Evolutionary conservation across 2,888 invertebrate genomes (phyloP).

Genomic region (Polydrusus tereticollis): DNA sequence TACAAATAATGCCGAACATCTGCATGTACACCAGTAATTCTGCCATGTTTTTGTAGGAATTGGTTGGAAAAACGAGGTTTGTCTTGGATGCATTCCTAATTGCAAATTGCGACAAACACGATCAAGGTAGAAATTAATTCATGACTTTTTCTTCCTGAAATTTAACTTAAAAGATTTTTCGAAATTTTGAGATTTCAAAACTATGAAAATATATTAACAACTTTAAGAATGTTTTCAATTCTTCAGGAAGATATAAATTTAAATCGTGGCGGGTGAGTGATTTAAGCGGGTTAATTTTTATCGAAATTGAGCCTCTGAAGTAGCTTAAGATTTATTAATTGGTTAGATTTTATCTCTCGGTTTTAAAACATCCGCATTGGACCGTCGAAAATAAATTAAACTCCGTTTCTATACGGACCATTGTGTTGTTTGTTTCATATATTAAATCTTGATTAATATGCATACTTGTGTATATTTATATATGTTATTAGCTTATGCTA

Average conservation of each 20-base stretch:
- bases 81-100: conserved; percentile 30
- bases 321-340: conserved; percentile 46
- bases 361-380: conserved; percentile 39
- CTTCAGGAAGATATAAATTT: conserved; percentile 44
- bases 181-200: neutral
- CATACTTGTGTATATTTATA: neutral
- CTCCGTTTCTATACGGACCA: conserved; percentile 16
- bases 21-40: conserved; percentile 32
- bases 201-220: neutral
- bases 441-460: neutral
- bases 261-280: conserved; percentile 29
- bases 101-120: neutral
- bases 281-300: conserved; percentile 44
- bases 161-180: too few relatives aligned
- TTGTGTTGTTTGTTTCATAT: conserved; percentile 8
- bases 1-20: conserved; percentile 35
- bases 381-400: conserved; percentile 31
- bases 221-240: conserved; percentile 36
- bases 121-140: too few relatives aligned
- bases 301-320: conserved; percentile 42
- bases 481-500: neutral
- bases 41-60: conserved; percentile 38
- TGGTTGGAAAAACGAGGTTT: conserved; percentile 25
- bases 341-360: conserved; percentile 41
- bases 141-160: too few relatives aligned